phyloP scores from a whole-genome alignment of 2,113 vertebrate species.

The Gobiocypris rarus region DNA sequence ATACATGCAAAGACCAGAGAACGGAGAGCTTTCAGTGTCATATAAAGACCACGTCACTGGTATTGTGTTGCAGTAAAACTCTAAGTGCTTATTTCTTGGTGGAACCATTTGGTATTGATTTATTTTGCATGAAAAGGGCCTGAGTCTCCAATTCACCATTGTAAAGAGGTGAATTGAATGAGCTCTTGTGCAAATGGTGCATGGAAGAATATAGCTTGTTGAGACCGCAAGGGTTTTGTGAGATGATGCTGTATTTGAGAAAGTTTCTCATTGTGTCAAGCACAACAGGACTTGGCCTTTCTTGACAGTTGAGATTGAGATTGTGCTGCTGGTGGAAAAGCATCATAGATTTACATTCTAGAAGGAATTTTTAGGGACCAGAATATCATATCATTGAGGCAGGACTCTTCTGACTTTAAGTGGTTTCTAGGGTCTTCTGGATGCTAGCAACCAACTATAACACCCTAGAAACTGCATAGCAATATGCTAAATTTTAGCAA shows the following conservation, averaged over 20 bases:
- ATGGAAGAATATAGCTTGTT: background rate
- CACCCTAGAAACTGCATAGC: background rate
- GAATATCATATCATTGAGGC: background rate
- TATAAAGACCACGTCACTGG: slow-evolving; percentile 8
- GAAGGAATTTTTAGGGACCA: background rate
- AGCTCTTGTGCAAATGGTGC: background rate
- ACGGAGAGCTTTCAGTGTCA: slow-evolving; percentile 31
- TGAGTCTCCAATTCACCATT: background rate
- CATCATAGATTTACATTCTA: background rate
- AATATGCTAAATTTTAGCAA: background rate
- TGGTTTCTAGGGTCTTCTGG: background rate
- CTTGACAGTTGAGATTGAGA: background rate
- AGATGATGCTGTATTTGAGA: background rate
- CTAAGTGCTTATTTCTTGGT: slow-evolving; percentile 35
- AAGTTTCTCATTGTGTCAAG: slow-evolving; percentile 3
- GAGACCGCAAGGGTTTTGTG: background rate
- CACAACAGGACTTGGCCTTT: background rate
- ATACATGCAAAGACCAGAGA: slow-evolving; percentile 39
- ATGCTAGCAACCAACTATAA: background rate
- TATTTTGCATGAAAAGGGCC: slow-evolving; percentile 18
- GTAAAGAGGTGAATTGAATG: slow-evolving; percentile 16
- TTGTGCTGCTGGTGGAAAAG: background rate
- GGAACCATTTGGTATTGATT: slow-evolving; percentile 47
- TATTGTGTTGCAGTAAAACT: slow-evolving; percentile 41
- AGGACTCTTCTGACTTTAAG: background rate